phyloP scores from a whole-genome alignment of 1,140 invertebrate species.

The Leptopilina boulardi region DNA sequence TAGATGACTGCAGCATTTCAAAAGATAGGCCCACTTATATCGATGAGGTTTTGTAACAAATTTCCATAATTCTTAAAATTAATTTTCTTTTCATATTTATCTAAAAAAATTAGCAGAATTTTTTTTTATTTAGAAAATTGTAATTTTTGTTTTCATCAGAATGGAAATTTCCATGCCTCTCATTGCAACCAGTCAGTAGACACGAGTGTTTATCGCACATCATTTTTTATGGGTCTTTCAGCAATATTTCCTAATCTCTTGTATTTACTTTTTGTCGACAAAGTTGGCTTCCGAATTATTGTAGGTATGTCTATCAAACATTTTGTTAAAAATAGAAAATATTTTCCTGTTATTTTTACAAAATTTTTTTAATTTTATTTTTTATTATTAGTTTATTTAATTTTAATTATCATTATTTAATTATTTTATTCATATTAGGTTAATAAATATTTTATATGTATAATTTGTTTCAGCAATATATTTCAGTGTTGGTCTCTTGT shows the following conservation, averaged over 20 bases:
- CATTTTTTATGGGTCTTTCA: background rate
- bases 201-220: background rate
- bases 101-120: background rate
- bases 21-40: background rate
- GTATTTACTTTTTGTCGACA: background rate
- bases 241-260: constrained; percentile 9
- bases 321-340: too few relatives aligned
- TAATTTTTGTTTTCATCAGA: background rate
- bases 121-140: background rate
- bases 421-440: background rate
- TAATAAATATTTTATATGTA: background rate
- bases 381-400: background rate
- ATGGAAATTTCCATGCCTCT: background rate
- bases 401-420: background rate
- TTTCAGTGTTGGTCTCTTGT: background rate
- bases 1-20: background rate
- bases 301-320: background rate
- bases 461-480: background rate
- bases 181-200: background rate
- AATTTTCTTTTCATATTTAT: background rate
- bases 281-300: constrained; percentile 1
- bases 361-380: background rate
- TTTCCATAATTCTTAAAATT: background rate
- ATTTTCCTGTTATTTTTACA: background rate
- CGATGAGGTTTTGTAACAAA: background rate